These are phyloP conservation scores for Crocallis elinguaria DNA, from an alignment of 2,888 invertebrate species.

Conservation along the genomic window DNA sequence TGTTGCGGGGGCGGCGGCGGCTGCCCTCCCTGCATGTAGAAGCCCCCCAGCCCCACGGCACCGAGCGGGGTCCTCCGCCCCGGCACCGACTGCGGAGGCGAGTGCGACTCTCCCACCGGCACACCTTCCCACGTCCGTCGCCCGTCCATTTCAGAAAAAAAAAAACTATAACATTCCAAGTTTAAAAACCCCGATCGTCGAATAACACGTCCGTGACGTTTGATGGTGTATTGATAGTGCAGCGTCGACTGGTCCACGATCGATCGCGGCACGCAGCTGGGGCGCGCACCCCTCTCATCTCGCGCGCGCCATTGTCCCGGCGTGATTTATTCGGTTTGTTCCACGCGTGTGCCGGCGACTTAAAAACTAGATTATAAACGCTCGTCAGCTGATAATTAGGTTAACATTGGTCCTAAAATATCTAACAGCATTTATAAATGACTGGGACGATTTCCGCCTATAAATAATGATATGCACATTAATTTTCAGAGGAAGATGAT, in stretches of 20 bases:
- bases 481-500: slow-evolving; percentile 23
- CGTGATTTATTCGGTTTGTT: slow-evolving; percentile 64
- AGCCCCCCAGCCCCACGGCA: slow-evolving; percentile 93
- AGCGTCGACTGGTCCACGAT: slow-evolving; percentile 74
- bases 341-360: slow-evolving; percentile 57
- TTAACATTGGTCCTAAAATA: slow-evolving; percentile 28
- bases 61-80: slow-evolving; percentile 92
- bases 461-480: slow-evolving; percentile 15
- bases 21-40: slow-evolving; percentile 90
- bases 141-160: slow-evolving; percentile 70
- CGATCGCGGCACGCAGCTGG: slow-evolving; percentile 82
- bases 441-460: slow-evolving; percentile 15
- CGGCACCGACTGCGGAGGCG: slow-evolving; percentile 86
- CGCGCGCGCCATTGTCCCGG: slow-evolving; percentile 70
- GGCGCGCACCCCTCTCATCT: slow-evolving; percentile 83
- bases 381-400: slow-evolving; percentile 49
- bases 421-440: slow-evolving; percentile 1
- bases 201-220: slow-evolving; percentile 50
- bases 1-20: slow-evolving; percentile 81
- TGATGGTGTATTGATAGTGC: slow-evolving; percentile 66
- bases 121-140: slow-evolving; percentile 80
- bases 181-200: slow-evolving; percentile 50
- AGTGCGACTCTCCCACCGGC: slow-evolving; percentile 77
- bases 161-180: slow-evolving; percentile 47
- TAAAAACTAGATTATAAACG: slow-evolving; percentile 46